Base-by-base conservation (phyloP, 64 coral and sea anemone genomes). In the Astreopora myriophthalma region DNA sequence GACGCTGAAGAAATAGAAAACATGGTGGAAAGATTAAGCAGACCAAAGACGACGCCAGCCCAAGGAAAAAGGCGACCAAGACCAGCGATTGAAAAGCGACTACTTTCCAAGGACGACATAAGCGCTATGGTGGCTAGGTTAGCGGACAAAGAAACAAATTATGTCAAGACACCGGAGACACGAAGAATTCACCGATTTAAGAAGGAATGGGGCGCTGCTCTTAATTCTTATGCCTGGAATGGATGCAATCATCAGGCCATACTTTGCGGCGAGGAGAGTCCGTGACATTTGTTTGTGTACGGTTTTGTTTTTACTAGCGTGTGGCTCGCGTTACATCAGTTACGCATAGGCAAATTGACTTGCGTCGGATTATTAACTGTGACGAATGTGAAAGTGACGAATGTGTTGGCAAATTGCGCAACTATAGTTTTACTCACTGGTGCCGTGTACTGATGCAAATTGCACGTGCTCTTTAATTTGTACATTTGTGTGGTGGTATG, bases 201-300 rank as follows among this genome's bases (percentile, higher is more conserved):
- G 73, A 93, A 93, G 10, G 79, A 86, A 75, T 98, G 93, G 93
- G 96, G 96, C 0, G 92, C 84, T 57, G 86, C 92, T 8, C 75
- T 98, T 27, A 98, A 98, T 66, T 98, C 96, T 16, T 95, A 98
- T 31, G 96, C 96, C 11, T 98, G 96, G 96, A 67, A 98, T 40
- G 96, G 96, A 23, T 88, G 92, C 67, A 98, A 98, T 75, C 89
- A 90, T 75, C 96, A 95, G 35, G 96, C 96, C 14, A 98, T 98
- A 75, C 71, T 98, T 35, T 98, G 96, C 44, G 96, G 93, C 7
- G 96, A 98, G 62, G 96, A 98, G 38, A 98, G 96, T 39, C 93
- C 96, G 23, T 98, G 68, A 81, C 34, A 8, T 11, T 17, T n/a
- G n/a, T n/a, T n/a, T n/a, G n/a, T n/a, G n/a, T n/a, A n/a, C n/a